These are phyloP conservation scores for Porites australiensis DNA, from an alignment of 64 coral and sea anemone genomes.

Conservation along the genomic window DNA sequence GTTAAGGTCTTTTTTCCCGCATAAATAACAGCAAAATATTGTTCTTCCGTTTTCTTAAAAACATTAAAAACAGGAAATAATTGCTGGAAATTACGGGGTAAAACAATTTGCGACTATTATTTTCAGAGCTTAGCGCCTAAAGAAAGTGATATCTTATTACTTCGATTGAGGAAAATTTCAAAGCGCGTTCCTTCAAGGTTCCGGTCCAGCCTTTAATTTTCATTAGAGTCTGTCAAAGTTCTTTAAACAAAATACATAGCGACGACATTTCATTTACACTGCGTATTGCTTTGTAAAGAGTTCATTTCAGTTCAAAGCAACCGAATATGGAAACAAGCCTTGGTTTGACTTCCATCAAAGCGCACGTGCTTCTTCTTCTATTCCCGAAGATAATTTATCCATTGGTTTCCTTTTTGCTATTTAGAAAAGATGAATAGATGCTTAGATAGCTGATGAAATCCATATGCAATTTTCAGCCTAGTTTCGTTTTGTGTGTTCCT, in stretches of 20 bases:
- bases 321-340: neutral
- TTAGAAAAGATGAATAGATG: conserved; percentile 31
- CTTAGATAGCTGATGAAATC: conserved; percentile 21
- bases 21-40: neutral
- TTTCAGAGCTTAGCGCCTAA: conserved; percentile 1
- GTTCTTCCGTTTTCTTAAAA: neutral
- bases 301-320: conserved; percentile 22
- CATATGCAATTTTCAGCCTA: no score
- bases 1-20: neutral
- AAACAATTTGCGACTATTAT: conserved; percentile 36
- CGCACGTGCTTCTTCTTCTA: neutral
- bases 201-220: conserved; percentile 2
- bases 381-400: neutral
- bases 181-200: neutral
- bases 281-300: neutral
- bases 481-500: neutral
- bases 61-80: conserved; percentile 21
- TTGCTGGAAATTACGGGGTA: conserved; percentile 26
- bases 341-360: neutral
- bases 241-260: neutral
- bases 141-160: conserved; percentile 17
- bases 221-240: conserved; percentile 18
- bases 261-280: neutral
- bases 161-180: neutral
- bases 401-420: conserved; percentile 7